phyloP scores from a whole-genome alignment of 2,888 invertebrate species.

The Barypeithes pellucidus region DNA sequence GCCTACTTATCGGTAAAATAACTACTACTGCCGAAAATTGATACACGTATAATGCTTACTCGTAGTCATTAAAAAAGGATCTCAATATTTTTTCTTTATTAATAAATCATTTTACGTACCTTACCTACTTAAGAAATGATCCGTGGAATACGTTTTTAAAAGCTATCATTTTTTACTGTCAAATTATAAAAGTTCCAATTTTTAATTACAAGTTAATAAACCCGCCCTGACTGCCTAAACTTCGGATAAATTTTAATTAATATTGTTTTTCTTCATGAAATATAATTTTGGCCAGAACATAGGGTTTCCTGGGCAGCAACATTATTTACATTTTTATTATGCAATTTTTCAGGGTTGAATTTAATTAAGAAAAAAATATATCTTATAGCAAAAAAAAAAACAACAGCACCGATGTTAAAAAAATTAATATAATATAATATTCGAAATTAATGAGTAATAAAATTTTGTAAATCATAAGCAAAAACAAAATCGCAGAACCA shows the following conservation, averaged over 20 bases:
- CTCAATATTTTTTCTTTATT: constrained; percentile 1
- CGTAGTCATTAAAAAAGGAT: neutral
- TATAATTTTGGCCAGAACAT: constrained; percentile 21
- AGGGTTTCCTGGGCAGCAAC: constrained; percentile 13
- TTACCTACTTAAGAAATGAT: constrained; percentile 14
- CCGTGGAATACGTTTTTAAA: constrained; percentile 7
- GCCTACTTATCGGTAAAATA: no score
- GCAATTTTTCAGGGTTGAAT: constrained; percentile 16
- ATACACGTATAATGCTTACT: no score
- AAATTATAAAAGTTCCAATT: constrained; percentile 29
- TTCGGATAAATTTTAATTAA: constrained; percentile 34
- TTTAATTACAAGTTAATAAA: constrained; percentile 32
- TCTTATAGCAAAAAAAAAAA: constrained; percentile 5
- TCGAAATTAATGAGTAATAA: no score
- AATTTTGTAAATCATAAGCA: no score
- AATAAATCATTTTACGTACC: constrained; percentile 15
- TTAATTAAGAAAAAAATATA: constrained; percentile 6
- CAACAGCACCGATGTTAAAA: neutral
- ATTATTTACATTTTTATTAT: constrained; percentile 28
- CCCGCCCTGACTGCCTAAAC: constrained; percentile 12
- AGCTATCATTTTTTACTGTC: constrained; percentile 25
- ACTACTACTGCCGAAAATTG: no score
- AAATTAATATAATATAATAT: neutral
- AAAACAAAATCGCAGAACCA: no score
- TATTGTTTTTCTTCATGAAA: constrained; percentile 32